Percentiles rank a stretch among this genome's conserved stretches.
phyloP scores from a whole-genome alignment of 2,888 invertebrate genomes.

The Mesochorus sp. region DNA sequence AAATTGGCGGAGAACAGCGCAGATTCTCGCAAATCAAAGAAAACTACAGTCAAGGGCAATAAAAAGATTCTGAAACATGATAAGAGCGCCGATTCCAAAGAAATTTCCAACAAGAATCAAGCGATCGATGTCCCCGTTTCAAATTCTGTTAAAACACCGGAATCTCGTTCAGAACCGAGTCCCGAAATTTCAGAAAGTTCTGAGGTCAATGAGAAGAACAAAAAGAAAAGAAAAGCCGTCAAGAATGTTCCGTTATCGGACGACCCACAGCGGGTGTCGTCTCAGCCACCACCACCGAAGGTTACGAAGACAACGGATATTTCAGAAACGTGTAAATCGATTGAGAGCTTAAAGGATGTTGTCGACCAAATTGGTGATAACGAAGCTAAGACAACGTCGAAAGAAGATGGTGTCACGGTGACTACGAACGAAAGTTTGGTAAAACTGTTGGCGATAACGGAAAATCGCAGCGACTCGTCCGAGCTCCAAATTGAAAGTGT shows the following conservation, averaged over 20 bases:
- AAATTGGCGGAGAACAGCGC: conserved; percentile 45
- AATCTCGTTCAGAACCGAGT: conserved; percentile 53
- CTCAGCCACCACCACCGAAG: too few relatives aligned
- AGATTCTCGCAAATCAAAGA: conserved; percentile 52
- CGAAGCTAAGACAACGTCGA: conserved; percentile 34
- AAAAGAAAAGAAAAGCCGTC: conserved; percentile 59
- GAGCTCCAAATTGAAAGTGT: conserved; percentile 1
- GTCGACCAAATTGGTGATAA: conserved; percentile 73
- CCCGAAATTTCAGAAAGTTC: conserved; percentile 1
- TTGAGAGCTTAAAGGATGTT: conserved; percentile 74
- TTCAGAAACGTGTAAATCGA: conserved; percentile 74
- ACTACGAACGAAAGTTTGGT: conserved; percentile 4
- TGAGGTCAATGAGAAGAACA: conserved; percentile 50
- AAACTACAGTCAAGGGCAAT: conserved; percentile 28
- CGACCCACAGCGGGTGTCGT: too few relatives aligned
- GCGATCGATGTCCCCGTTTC: conserved; percentile 46
- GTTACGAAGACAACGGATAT: conserved; percentile 41
- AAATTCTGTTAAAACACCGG: conserved; percentile 37
- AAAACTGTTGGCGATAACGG: conserved; percentile 15
- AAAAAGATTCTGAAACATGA: conserved; percentile 55
- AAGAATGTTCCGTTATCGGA: conserved; percentile 16
- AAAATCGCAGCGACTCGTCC: not conserved
- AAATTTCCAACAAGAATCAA: conserved; percentile 10
- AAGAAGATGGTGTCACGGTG: conserved; percentile 4
- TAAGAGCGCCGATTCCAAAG: conserved; percentile 47